Evolutionary conservation across 2,113 vertebrate genomes (phyloP).

Genomic region (Centropus bengalensis): DNA sequence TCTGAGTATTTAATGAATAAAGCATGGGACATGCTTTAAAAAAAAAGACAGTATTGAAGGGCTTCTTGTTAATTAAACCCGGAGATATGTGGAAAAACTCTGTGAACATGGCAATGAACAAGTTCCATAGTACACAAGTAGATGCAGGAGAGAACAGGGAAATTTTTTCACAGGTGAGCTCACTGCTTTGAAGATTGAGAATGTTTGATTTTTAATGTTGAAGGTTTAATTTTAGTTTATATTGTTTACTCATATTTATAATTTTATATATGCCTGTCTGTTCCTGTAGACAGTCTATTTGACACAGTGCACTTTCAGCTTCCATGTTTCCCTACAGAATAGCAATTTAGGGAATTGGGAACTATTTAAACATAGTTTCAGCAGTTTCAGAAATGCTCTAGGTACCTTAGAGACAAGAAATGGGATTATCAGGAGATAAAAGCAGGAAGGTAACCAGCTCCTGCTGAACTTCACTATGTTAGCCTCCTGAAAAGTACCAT

Average conservation of each 20-base stretch:
- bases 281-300: neutral
- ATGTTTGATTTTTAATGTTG: neutral
- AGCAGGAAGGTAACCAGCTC: neutral
- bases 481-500: neutral
- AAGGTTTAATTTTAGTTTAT: neutral
- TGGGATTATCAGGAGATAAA: neutral
- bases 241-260: neutral
- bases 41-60: neutral
- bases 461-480: neutral
- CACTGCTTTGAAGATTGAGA: neutral
- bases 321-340: neutral
- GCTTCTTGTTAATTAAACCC: neutral
- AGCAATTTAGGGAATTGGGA: neutral
- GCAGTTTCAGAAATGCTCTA: neutral
- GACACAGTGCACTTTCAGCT: neutral
- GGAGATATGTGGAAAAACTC: neutral
- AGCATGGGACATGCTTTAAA: neutral
- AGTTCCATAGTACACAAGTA: neutral
- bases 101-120: neutral
- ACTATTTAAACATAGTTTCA: neutral
- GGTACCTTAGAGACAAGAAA: neutral
- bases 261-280: neutral
- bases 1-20: conserved; percentile 29
- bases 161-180: neutral
- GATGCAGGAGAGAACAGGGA: neutral